Conservation (phyloP, 2,888 invertebrate species). For the Anaspis maculata region DNA sequence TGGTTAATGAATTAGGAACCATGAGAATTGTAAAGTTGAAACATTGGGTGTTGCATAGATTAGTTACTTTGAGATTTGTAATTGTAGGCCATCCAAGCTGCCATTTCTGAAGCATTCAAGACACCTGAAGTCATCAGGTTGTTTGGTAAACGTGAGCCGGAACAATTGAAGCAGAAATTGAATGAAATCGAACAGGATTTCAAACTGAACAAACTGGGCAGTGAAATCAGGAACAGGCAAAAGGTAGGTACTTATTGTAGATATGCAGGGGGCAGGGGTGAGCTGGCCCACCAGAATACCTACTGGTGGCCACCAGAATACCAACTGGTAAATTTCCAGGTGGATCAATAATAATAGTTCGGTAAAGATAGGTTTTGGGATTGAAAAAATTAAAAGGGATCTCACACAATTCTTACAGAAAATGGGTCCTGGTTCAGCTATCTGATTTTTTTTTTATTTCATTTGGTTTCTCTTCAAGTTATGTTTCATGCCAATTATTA, state of each 20-base stretch:
- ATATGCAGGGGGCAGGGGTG: no score
- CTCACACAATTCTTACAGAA: no score
- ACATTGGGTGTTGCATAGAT: background rate
- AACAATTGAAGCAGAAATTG: constrained; percentile 52
- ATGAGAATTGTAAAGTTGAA: constrained; percentile 50
- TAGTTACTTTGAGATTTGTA: constrained; percentile 2
- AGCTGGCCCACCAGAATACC: no score
- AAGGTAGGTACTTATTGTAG: constrained; percentile 42
- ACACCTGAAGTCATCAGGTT: constrained; percentile 66
- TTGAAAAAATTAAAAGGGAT: no score
- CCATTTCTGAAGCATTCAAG: constrained; percentile 64
- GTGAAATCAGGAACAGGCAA: constrained; percentile 45
- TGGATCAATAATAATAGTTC: no score
- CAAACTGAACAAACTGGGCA: constrained; percentile 51
- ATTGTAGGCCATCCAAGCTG: constrained; percentile 59
- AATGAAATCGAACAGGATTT: constrained; percentile 51
- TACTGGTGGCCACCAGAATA: no score
- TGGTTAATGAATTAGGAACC: constrained; percentile 55
- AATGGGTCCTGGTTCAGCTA: no score
- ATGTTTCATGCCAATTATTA: no score
- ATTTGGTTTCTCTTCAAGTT: no score
- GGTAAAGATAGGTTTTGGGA: no score
- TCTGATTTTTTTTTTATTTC: no score
- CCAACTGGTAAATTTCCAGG: no score
- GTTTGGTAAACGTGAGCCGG: constrained; percentile 63